These are phyloP conservation scores for Apostichopus californicus DNA, from an alignment of 35 echinoderm and acorn worm species.

Conservation along the genomic window DNA sequence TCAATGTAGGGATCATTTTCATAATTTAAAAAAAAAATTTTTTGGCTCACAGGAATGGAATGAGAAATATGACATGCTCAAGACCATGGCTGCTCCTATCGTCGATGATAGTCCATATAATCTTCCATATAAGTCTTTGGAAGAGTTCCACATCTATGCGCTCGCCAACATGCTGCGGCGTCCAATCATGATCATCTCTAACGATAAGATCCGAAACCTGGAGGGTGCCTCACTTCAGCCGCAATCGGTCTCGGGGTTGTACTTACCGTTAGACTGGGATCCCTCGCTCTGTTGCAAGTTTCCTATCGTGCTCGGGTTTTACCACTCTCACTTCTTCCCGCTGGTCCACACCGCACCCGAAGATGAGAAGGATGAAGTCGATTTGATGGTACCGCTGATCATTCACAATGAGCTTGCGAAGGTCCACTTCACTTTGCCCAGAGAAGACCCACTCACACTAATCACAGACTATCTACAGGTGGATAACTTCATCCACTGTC, in stretches of 20 bases:
- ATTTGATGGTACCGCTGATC: conserved; percentile 58
- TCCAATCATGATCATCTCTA: conserved; percentile 84
- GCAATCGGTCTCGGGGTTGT: conserved; percentile 76
- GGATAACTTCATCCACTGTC: conserved; percentile 55
- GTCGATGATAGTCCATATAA: conserved; percentile 15
- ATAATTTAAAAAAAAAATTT: too few relatives aligned
- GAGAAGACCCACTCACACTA: conserved; percentile 56
- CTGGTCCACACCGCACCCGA: conserved; percentile 58
- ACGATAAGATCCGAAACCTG: conserved; percentile 63
- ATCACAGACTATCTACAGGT: conserved; percentile 50
- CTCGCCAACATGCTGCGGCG: conserved; percentile 91
- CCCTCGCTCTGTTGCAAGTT: conserved; percentile 57
- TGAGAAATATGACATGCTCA: conserved; percentile 82
- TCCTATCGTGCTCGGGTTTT: conserved; percentile 80
- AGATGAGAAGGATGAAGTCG: neutral
- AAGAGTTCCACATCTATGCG: conserved; percentile 96
- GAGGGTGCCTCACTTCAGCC: conserved; percentile 80
- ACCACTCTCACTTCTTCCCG: conserved; percentile 83
- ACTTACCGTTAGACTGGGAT: conserved; percentile 84
- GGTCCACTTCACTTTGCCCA: conserved; percentile 65
- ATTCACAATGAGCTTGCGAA: conserved; percentile 20
- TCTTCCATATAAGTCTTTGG: conserved; percentile 78
- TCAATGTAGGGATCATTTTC: neutral
- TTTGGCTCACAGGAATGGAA: conserved; percentile 77
- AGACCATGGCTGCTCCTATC: conserved; percentile 62